phyloP scores from a whole-genome alignment of 2,113 vertebrate genomes.

The Megaceryle maxima region DNA sequence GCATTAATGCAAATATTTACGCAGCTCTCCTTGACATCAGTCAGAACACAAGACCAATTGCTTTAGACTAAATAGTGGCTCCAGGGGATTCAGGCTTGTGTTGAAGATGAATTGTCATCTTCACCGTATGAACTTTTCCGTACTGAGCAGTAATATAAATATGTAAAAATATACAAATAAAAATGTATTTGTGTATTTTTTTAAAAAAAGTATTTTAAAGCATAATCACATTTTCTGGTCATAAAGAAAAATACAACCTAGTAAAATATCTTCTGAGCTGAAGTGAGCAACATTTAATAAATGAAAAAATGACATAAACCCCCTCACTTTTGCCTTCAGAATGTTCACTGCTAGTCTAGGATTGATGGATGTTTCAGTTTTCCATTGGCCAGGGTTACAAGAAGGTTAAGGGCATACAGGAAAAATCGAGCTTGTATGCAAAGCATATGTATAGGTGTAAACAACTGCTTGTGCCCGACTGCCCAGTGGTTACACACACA shows the following conservation, averaged over 20 bases:
- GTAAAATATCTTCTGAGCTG: background rate
- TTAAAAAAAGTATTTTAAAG: background rate
- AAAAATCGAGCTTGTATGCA: background rate
- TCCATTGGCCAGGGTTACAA: background rate
- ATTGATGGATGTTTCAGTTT: background rate
- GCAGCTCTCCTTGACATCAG: background rate
- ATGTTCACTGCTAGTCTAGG: background rate
- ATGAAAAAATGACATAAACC: background rate
- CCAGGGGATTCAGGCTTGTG: background rate
- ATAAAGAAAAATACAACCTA: background rate
- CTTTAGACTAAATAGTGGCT: background rate
- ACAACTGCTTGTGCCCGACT: background rate
- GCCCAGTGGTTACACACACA: background rate
- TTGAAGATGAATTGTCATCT: background rate
- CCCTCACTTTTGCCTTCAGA: background rate
- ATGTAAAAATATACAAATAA: background rate
- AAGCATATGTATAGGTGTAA: background rate
- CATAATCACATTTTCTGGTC: background rate
- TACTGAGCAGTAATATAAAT: background rate
- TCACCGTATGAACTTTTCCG: background rate
- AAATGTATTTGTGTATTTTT: background rate
- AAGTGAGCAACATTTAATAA: background rate
- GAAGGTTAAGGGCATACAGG: background rate
- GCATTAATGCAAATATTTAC: background rate
- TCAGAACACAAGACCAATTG: background rate